Conservation (phyloP, 2,797 vertebrate species). For the Hippoglossus hippoglossus region DNA sequence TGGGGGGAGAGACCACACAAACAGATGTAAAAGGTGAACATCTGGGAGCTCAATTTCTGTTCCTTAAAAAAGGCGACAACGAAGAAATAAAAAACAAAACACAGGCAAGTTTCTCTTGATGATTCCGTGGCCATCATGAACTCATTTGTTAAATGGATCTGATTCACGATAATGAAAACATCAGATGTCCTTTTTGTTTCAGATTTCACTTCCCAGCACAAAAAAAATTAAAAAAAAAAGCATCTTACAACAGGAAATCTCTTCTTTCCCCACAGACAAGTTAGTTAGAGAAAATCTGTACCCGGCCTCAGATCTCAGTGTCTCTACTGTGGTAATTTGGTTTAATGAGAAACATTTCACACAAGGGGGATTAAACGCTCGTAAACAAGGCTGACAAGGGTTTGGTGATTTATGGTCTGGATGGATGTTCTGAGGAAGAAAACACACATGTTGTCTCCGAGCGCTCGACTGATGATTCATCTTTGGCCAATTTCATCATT, state of each 20-base stretch:
- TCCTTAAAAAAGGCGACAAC: not conserved
- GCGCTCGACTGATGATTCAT: not conserved
- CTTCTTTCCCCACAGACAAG: too few species aligned
- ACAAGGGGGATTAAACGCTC: not conserved
- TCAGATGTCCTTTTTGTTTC: too few species aligned
- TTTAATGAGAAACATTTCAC: not conserved
- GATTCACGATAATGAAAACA: too few species aligned
- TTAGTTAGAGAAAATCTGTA: too few species aligned
- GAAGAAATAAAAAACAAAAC: not conserved
- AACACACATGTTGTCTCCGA: not conserved
- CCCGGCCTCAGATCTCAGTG: too few species aligned
- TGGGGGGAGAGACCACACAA: constrained; percentile 55
- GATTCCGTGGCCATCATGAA: too few species aligned
- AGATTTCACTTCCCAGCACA: too few species aligned
- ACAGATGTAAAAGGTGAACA: constrained; percentile 41
- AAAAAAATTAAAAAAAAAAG: too few species aligned
- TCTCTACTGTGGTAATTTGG: not conserved
- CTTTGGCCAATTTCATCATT: too few species aligned
- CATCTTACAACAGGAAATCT: too few species aligned
- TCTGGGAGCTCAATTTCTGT: constrained; percentile 18
- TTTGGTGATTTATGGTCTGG: too few species aligned
- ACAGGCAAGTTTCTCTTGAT: not conserved
- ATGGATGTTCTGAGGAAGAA: not conserved
- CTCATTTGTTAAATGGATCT: too few species aligned
- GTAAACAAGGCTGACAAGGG: not conserved